Evolutionary conservation across 2,797 vertebrate species (phyloP), one percentile per base, ranked within the genome.

Genomic region (Anguilla pacifica): DNA sequence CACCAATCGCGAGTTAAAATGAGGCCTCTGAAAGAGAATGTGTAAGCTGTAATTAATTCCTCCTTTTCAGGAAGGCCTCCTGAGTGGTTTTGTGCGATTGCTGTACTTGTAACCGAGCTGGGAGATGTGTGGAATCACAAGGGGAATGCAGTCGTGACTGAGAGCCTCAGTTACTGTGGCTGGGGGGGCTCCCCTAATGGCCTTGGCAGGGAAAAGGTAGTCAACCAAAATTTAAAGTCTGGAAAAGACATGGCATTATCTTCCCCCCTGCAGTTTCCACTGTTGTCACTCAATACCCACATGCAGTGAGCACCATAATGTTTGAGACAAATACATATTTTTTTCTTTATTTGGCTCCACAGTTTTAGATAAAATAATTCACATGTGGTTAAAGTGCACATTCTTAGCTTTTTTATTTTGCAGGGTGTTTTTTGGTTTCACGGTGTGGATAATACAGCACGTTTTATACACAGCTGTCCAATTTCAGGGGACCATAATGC

Each of bases 81-180:
- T 39, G 74, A 79, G 31, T 43, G 35, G 28, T 35, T 35, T 10
- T 15, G 31, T 35, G 72, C 72, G 17, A 35, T 43, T 43, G 35
- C 74, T 43, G 74, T 39, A 35, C 43, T 43, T 39, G 74, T 79
- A 43, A 43, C 46, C 11, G 22, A 49, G 77, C 77, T 81, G 46
- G 19, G 46, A 22, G 77, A 81, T 49, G 77, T 49, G 77, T 81
- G 77, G 17, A 49, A n/a, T 25, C 77, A 81, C 25, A 1, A 11
- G 77, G 77, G 77, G 43, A 51, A 25, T n/a, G 35, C 77, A n/a
- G 77, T 81, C 43, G 46, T 81, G 46, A 81, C 46, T 46, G 77
- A 81, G 77, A 10, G 25, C 6, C 7, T 46, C 22, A 51, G 74
- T 79, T 46, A 19, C 17, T 22, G 74, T 46, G 74, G 31, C 77